Evolutionary conservation across 2,113 vertebrate species (phyloP), one percentile per base, ranked within the genome.

Genomic region (Myanophis thanlyinensis): DNA sequence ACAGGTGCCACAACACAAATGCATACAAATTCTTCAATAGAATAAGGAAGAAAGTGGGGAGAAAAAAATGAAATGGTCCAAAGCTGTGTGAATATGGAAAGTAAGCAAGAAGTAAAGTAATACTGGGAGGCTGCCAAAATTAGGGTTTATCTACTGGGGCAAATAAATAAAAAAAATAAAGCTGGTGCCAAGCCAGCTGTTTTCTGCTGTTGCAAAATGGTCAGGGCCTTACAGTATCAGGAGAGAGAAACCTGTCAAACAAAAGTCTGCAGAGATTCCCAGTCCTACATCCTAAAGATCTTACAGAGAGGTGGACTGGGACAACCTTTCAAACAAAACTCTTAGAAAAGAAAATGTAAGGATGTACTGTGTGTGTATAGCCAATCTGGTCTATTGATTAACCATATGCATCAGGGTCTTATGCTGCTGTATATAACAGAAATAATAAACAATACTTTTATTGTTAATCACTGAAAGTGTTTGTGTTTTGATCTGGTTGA

Each of bases 401-500:
- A 15, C 9, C 0, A 12, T 87, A 52, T 20, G 46, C 11, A 25
- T 90, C 30, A 1, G 18, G 84, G 90, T 88, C 89, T 93, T 48
- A 90, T 89, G 80, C 93, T 48, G 56, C 73, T 40, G 92, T 80
- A 25, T 13, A 90, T 40, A 88, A 84, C 4, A 93, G 91, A 92
- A 93, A 92, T 52, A 51, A 0, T 2, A 94, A 89, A 22, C 53
- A 87, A 67, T 1, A 0, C 49, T 91, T 89, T 85, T 91, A 86
- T 85, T 96, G 90, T 94, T 67, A 85, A 85, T 88, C 93, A 91
- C 80, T 91, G 52, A 89, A 86, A 85, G 49, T 80, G 90, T 93
- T 93, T 93, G 93, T 11, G 91, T 95, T 96, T 95, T 96, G n/a
- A 89, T 95, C 94, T 87, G 93, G 92, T 62, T 62, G 93, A 92